These are phyloP conservation scores for Amphimedon queenslandica DNA, from an alignment of 37 sponge, comb jelly and placozoan genomes.

Conservation along the genomic window DNA sequence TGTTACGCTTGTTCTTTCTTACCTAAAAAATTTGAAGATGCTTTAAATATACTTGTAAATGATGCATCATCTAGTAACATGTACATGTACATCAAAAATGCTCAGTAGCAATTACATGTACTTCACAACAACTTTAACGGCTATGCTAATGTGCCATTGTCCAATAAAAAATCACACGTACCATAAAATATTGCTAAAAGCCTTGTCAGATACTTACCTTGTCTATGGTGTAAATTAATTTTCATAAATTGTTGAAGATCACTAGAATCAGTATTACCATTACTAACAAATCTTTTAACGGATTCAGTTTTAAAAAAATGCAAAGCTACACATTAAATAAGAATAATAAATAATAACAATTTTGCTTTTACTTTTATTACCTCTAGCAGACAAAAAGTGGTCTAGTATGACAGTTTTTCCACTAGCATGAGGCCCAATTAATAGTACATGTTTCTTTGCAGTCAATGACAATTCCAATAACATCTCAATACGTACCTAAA, in stretches of 20 bases:
- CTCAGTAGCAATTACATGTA: no score
- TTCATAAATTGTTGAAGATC: conserved; percentile 62
- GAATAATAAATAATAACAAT: no score
- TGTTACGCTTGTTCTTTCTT: no score
- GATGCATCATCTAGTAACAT: no score
- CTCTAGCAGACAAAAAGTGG: conserved; percentile 68
- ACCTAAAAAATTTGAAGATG: no score
- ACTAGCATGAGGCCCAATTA: conserved; percentile 45
- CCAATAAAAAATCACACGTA: no score
- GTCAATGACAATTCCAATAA: conserved; percentile 53
- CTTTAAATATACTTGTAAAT: no score
- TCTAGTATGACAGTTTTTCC: conserved; percentile 53
- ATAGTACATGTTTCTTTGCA: conserved; percentile 36
- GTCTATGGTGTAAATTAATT: conserved; percentile 73
- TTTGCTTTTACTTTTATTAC: conserved; percentile 26
- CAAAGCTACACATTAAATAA: conserved; percentile 23
- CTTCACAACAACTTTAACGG: no score
- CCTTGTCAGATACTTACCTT: conserved; percentile 46
- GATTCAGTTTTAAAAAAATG: conserved; percentile 40
- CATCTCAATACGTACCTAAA: conserved; percentile 45
- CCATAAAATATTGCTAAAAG: no score
- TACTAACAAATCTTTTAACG: conserved; percentile 41
- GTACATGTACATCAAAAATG: no score
- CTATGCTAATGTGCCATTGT: no score
- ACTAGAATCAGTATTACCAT: conserved; percentile 25